Evolutionary conservation across 2,888 invertebrate genomes (phyloP), one percentile per base, ranked within the genome.

Genomic region (Cataglyphis altisquamis): DNA sequence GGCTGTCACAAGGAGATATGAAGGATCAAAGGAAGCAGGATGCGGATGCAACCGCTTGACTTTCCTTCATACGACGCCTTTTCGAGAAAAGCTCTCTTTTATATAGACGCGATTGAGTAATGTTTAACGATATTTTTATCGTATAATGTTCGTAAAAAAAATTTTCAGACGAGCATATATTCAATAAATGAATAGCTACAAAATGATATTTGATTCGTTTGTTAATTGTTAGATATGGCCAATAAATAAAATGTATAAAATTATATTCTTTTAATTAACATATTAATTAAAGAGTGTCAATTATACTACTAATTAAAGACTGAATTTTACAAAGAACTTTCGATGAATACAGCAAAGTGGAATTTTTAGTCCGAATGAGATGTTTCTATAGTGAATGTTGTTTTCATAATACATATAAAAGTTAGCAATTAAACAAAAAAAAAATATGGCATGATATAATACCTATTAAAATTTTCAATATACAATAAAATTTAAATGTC

Each of bases 11-110:
- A 72, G 57, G 32, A 80, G 78, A 80, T 72, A 80, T 60, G 60
- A 80, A 57, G 45, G 72, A 80, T 80, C 72, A 72, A 72, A 72
- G 60, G 32, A 80, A 80, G 32, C 60, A 41, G 72, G 60, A 72
- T 45, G 32, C 36, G 72, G 25, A 72, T 72, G 45, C 70, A 72
- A 80, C 72, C 72, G 21, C 72, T 72, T 60, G 57, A 60, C 57
- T 57, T 57, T 78, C 39, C 55, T 72, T 66, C 29, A 15, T 78
- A 32, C 10, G 57, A 55, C 25, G 52, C 67, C 5, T 67, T 15
- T 29, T 55, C n/a, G 18, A 32, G 12, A 9, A 29, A 67, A 29
- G 25, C 8, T 45, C 41, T 60, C 72, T 80, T 80, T 52, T 52
- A 52, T n/a, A 32, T 60, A 8, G 15, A 55, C 10, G 21, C n/a